A percentile compares a stretch with the other conserved stretches of the same genome.
Conservation (phyloP, 2,797 vertebrate genomes). For the Poeciliopsis gracilis region DNA sequence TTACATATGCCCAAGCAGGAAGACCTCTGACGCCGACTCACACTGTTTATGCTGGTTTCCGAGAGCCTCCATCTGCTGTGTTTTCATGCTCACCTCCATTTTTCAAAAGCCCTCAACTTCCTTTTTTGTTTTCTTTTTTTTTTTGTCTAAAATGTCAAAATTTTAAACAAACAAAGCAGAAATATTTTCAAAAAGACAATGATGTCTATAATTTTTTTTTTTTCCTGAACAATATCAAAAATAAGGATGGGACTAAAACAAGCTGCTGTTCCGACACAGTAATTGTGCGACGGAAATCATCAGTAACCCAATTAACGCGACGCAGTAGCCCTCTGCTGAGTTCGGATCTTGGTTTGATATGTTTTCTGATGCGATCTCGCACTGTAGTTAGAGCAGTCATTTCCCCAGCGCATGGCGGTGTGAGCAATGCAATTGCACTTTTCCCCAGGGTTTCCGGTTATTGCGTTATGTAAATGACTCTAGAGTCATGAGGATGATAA, state of each 20-base stretch:
- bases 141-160: background rate
- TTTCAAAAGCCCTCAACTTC: slow-evolving; percentile 1
- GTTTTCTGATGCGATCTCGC: slow-evolving; percentile 70
- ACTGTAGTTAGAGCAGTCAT: slow-evolving; percentile 72
- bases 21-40: slow-evolving; percentile 31
- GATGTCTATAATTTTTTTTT: background rate
- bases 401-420: slow-evolving; percentile 69
- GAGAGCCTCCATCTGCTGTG: slow-evolving; percentile 32
- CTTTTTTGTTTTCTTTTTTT: background rate
- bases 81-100: background rate
- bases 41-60: slow-evolving; percentile 52
- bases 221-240: slow-evolving; percentile 12
- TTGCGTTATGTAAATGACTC: slow-evolving; percentile 78
- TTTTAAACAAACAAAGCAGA: slow-evolving; percentile 3
- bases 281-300: slow-evolving; percentile 73
- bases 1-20: slow-evolving; percentile 72
- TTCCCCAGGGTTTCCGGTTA: slow-evolving; percentile 76
- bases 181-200: slow-evolving; percentile 14
- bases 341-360: slow-evolving; percentile 72
- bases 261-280: slow-evolving; percentile 69
- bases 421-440: slow-evolving; percentile 78
- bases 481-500: slow-evolving; percentile 65
- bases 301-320: slow-evolving; percentile 75
- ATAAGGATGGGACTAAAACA: slow-evolving; percentile 56
- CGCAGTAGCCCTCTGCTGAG: slow-evolving; percentile 58